Evolutionary conservation across 2,113 vertebrate genomes (phyloP).

Genomic region (Cebidichthys violaceus): DNA sequence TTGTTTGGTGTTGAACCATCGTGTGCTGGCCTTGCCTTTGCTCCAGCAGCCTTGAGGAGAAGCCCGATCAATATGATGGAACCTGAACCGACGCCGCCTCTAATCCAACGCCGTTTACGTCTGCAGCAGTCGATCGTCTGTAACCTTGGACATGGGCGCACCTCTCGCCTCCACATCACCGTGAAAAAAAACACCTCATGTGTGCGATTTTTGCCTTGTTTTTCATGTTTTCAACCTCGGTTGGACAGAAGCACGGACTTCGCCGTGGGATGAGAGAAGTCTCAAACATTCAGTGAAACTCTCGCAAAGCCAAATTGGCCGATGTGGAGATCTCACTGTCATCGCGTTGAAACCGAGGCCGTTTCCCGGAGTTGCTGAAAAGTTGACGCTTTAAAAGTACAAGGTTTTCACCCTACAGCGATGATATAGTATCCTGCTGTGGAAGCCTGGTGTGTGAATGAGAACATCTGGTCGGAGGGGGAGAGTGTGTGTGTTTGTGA

Average conservation of each 20-base stretch:
- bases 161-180: conserved; percentile 26
- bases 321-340: conserved; percentile 34
- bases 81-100: conserved; percentile 38
- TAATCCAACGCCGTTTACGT: conserved; percentile 67
- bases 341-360: not conserved
- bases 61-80: conserved; percentile 66
- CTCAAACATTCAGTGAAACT: not conserved
- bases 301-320: conserved; percentile 29
- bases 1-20: conserved; percentile 23
- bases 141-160: conserved; percentile 58
- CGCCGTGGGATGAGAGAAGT: not conserved
- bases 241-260: not conserved
- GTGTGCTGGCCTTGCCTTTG: conserved; percentile 59
- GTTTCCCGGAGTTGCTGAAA: conserved; percentile 57
- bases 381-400: conserved; percentile 60
- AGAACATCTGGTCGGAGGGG: conserved; percentile 72
- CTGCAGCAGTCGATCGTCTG: conserved; percentile 51
- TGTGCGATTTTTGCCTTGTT: conserved; percentile 17
- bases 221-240: conserved; percentile 37
- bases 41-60: conserved; percentile 64
- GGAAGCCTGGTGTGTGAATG: conserved; percentile 62
- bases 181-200: conserved; percentile 27
- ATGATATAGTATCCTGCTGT: conserved; percentile 68
- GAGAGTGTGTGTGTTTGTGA: conserved; percentile 51
- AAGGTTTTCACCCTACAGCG: conserved; percentile 55